These are phyloP conservation scores for Nymphalis urticae DNA, from an alignment of 2,888 invertebrate species.

Conservation along the genomic window DNA sequence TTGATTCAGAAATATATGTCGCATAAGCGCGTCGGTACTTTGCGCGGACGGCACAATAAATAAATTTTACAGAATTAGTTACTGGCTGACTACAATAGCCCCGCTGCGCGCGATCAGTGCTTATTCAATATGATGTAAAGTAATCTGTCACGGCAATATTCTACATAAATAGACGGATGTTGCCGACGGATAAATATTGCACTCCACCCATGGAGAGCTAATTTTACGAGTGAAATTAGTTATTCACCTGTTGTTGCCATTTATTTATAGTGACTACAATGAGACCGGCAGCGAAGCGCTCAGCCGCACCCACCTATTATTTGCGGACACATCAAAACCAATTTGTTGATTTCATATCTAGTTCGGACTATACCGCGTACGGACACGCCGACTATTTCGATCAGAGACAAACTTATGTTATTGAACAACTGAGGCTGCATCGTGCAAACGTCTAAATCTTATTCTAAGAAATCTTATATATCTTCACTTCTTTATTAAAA, in stretches of 20 bases:
- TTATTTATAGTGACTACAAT: conserved; percentile 76
- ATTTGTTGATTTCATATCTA: conserved; percentile 55
- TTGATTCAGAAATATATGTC: conserved; percentile 23
- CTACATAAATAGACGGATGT: conserved; percentile 69
- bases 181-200: conserved; percentile 74
- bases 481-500: no score
- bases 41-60: conserved; percentile 15
- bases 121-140: conserved; percentile 51
- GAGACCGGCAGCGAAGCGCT: conserved; percentile 61
- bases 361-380: conserved; percentile 19
- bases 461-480: not conserved
- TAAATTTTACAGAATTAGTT: conserved; percentile 33
- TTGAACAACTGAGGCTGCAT: not conserved
- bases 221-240: conserved; percentile 81
- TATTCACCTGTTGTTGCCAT: conserved; percentile 81
- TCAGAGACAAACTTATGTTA: not conserved
- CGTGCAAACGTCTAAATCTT: not conserved
- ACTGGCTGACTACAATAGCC: conserved; percentile 30
- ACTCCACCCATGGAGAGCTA: conserved; percentile 78
- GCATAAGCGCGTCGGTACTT: conserved; percentile 10
- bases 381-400: conserved; percentile 1
- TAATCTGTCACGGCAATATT: conserved; percentile 58
- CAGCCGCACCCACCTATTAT: conserved; percentile 73
- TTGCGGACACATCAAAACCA: conserved; percentile 65
- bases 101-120: conserved; percentile 24